Evolutionary conservation across 2,888 invertebrate genomes (phyloP).

Genomic region (Tromatobia lineatoria): DNA sequence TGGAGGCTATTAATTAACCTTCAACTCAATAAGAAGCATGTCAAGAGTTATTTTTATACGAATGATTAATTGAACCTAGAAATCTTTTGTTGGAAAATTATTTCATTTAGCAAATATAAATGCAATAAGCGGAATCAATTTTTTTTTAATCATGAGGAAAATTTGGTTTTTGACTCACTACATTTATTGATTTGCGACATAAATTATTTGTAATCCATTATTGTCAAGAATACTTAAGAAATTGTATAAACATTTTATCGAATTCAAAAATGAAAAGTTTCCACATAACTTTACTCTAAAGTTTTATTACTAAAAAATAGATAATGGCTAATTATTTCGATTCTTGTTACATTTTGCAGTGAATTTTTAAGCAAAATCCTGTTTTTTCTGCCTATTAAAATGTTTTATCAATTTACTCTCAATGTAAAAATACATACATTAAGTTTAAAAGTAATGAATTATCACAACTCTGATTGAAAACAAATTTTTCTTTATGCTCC

Average conservation of each 20-base stretch:
- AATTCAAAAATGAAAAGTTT: neutral
- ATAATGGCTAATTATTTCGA: too few relatives aligned
- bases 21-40: neutral
- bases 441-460: too few relatives aligned
- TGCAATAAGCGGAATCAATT: neutral
- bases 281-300: too few relatives aligned
- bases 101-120: neutral
- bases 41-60: neutral
- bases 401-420: neutral
- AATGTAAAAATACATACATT: too few relatives aligned
- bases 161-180: too few relatives aligned
- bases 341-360: neutral
- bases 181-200: too few relatives aligned
- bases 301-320: too few relatives aligned
- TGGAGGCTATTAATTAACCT: neutral
- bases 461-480: too few relatives aligned
- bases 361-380: neutral
- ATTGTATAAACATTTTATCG: too few relatives aligned
- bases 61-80: neutral
- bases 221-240: too few relatives aligned
- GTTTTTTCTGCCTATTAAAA: neutral
- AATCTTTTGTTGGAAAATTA: neutral
- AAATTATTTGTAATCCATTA: too few relatives aligned
- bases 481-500: neutral
- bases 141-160: too few relatives aligned